Conservation (phyloP, 2,113 vertebrate genomes). For the Mormyrus iriodes region DNA sequence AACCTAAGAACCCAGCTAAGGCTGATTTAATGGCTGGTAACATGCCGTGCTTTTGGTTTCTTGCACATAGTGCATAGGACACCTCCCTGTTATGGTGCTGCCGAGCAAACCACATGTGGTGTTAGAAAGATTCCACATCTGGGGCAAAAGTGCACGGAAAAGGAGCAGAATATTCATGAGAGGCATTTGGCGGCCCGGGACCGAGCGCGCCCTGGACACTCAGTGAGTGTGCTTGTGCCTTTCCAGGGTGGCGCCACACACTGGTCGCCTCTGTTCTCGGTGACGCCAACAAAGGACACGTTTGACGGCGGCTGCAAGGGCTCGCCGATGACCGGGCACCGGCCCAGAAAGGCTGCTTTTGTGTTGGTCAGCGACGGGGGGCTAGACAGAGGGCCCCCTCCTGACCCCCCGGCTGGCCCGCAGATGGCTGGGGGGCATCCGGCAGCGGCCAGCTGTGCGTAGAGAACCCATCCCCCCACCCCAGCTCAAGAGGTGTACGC, state of each 20-base stretch:
- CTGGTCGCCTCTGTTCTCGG: slow-evolving; percentile 46
- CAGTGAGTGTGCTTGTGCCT: background rate
- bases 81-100: background rate
- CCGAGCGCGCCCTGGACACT: background rate
- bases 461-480: background rate
- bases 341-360: slow-evolving; percentile 54
- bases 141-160: background rate
- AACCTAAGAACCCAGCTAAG: background rate
- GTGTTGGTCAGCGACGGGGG: slow-evolving; percentile 42
- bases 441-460: background rate
- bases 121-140: background rate
- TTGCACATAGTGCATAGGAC: background rate
- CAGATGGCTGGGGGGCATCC: slow-evolving; percentile 16
- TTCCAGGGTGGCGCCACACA: background rate
- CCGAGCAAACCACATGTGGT: no score
- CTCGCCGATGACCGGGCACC: slow-evolving; percentile 38
- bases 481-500: background rate
- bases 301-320: slow-evolving; percentile 45
- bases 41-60: background rate
- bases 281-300: slow-evolving; percentile 52
- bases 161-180: slow-evolving; percentile 7
- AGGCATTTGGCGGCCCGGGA: background rate
- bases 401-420: slow-evolving; percentile 43
- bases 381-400: slow-evolving; percentile 45
- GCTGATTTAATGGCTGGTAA: background rate